Conservation (phyloP, 2,113 vertebrate genomes). For the Eclectus roratus region DNA sequence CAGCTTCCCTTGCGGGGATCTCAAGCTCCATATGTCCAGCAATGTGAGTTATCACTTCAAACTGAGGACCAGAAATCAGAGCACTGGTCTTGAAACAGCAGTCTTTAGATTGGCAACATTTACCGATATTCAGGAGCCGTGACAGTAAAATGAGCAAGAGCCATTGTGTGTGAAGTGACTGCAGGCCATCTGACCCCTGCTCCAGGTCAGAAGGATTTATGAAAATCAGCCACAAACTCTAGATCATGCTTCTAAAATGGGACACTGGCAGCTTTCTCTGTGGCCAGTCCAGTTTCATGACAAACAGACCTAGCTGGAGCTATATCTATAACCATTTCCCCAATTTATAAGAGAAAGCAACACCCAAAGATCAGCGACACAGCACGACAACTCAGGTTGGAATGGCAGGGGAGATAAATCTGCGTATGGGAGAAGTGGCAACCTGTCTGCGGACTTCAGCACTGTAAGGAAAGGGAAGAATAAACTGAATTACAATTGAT, state of each 20-base stretch:
- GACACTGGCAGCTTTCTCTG: not conserved
- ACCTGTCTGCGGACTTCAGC: no score
- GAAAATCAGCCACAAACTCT: not conserved
- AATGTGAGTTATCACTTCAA: not conserved
- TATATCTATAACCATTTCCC: not conserved
- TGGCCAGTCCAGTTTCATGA: not conserved
- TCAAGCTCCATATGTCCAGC: not conserved
- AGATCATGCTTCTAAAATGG: not conserved
- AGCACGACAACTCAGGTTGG: not conserved
- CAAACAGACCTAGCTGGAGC: not conserved
- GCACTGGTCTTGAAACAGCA: not conserved
- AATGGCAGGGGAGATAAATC: not conserved
- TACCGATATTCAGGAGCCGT: rapidly evolving
- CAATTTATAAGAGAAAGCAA: not conserved
- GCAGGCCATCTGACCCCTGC: not conserved
- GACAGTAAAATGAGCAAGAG: not conserved
- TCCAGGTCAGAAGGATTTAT: not conserved
- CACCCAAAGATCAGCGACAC: not conserved
- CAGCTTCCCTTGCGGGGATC: not conserved
- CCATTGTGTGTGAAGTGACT: not conserved
- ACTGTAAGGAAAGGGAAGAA: not conserved
- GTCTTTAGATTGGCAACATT: not conserved
- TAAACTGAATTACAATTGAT: not conserved
- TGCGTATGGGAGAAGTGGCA: not conserved
- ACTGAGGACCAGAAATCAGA: not conserved